Evolutionary conservation across 2,797 vertebrate species (phyloP), one percentile per base, ranked within the genome.

Genomic region (Bovichtus variegatus): DNA sequence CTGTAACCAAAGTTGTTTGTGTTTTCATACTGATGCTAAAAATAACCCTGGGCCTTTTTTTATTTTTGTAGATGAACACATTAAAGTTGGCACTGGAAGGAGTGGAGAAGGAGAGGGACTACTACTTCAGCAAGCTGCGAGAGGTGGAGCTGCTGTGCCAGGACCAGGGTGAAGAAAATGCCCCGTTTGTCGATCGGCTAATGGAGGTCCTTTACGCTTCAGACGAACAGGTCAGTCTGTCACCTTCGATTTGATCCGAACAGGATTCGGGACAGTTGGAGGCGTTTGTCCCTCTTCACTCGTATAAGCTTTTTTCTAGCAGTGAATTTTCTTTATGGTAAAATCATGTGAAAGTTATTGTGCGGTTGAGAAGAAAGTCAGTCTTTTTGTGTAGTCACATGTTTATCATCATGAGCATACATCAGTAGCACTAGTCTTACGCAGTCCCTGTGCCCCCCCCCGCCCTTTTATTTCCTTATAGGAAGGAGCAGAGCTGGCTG

Each of bases 141-240:
- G 98, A 99, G 91, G 98, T 99, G 77, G 98, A 99, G 92, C 94
- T 98, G 63, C 95, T 99, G 81, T 99, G 98, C 93, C 98, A 99
- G 91, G 98, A 99, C 13, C 98, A 98, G 0, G 96, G 96, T 27
- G 96, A 97, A 91, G 97, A 98, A 88, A 97, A 95, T 15, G 96
- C 96, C 18, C 94, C 95, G 54, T 97, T 99, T 68, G 97, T 98
- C 71, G 96, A 98, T 43, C 95, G 95, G 92, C 91, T 99, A 92
- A 98, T 99, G 98, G 98, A 99, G 84, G 95, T 99, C 76, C 96
- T 99, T 34, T 99, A 99, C 68, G 95, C 98, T 40, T 94, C 98
- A 83, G 98, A 99, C 0, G 98, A 99, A 47, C 97, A 98, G 46
- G 98, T 99, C 81, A 92, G 96, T 92, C 55, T 1, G 3, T 18